Conservation (phyloP, 2,888 invertebrate genomes). For the Nephrotoma flavescens region DNA sequence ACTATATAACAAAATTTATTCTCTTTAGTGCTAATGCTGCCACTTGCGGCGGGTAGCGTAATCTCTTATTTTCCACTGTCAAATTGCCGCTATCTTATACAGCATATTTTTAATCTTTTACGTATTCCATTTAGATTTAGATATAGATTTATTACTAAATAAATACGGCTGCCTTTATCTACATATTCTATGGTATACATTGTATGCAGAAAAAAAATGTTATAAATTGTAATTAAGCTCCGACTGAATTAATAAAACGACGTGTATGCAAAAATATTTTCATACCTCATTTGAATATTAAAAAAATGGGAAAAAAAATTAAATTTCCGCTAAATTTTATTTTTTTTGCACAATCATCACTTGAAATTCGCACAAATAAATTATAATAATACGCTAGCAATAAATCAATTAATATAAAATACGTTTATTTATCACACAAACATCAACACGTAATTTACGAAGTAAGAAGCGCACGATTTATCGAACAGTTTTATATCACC, state of each 20-base stretch:
- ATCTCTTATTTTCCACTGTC: too few relatives aligned
- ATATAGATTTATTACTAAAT: not conserved
- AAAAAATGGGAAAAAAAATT: not conserved
- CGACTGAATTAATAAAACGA: not conserved
- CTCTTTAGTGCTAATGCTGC: too few relatives aligned
- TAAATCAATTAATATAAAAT: not conserved
- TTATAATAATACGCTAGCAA: not conserved
- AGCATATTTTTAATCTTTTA: not conserved
- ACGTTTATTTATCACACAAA: not conserved
- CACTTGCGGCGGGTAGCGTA: too few relatives aligned
- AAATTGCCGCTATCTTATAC: too few relatives aligned
- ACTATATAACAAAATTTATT: too few relatives aligned
- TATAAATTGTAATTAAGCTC: not conserved
- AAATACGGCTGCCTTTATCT: not conserved
- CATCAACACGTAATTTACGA: not conserved
- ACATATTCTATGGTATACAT: not conserved
- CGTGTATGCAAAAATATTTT: not conserved
- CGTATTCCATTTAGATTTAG: not conserved
- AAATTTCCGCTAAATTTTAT: not conserved
- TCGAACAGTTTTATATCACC: not conserved
- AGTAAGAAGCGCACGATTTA: too few relatives aligned
- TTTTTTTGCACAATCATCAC: not conserved
- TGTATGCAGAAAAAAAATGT: not conserved
- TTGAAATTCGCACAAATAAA: not conserved
- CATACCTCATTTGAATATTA: not conserved